Evolutionary conservation across 2,797 vertebrate genomes (phyloP).

Genomic region (Cottoperca gobio): DNA sequence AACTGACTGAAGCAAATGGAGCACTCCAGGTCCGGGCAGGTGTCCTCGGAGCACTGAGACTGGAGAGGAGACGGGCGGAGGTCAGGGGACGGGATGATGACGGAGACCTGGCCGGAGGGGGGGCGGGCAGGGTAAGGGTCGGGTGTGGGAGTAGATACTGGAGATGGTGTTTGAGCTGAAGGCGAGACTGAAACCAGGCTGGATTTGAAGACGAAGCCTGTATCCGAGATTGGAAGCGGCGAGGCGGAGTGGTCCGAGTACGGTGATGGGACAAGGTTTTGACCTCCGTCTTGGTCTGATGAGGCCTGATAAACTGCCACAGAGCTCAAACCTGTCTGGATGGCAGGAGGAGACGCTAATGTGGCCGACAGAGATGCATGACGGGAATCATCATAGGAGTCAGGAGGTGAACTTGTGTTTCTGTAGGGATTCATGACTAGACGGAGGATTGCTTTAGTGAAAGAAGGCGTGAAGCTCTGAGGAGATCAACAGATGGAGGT

Average conservation of each 20-base stretch:
- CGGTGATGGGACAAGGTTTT: fast-evolving
- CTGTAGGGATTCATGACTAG: slow-evolving; percentile 58
- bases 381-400: background rate
- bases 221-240: background rate
- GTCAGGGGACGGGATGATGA: slow-evolving; percentile 44
- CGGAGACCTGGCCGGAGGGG: slow-evolving; percentile 27
- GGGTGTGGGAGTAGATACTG: background rate
- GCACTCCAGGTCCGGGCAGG: slow-evolving; percentile 83
- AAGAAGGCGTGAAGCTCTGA: background rate
- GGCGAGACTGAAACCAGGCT: background rate
- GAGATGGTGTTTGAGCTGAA: background rate
- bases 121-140: slow-evolving; percentile 18
- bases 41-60: slow-evolving; percentile 1
- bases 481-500: background rate
- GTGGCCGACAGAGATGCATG: background rate
- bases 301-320: background rate
- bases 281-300: background rate
- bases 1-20: slow-evolving; percentile 87
- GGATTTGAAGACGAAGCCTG: background rate
- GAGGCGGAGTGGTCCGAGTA: background rate
- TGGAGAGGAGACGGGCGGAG: slow-evolving; percentile 11
- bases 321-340: slow-evolving; percentile 26
- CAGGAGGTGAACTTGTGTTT: background rate
- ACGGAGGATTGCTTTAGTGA: background rate
- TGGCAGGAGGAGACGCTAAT: background rate